Percentiles rank a stretch among this genome's conserved stretches.
These are phyloP conservation scores for Ariolimax columbianus DNA, from an alignment of 2,888 invertebrate genomes.

Conservation along the genomic window DNA sequence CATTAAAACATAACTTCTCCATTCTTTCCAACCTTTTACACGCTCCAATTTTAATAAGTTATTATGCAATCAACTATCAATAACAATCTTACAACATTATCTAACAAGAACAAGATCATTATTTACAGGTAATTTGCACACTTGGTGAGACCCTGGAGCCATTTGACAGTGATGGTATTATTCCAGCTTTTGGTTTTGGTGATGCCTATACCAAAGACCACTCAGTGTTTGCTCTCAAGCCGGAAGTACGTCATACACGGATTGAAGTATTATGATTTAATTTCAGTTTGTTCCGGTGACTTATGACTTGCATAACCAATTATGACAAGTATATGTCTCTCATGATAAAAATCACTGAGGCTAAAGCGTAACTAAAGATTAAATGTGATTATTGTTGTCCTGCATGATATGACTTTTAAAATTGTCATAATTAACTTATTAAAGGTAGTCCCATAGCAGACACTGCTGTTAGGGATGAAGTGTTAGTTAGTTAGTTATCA, in stretches of 20 bases:
- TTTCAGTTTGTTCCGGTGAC: background rate
- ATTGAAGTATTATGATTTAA: conserved; percentile 27
- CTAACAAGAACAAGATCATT: background rate
- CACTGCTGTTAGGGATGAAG: too few relatives aligned
- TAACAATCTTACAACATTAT: background rate
- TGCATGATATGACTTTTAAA: background rate
- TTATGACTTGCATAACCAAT: background rate
- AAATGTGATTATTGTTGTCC: too few relatives aligned
- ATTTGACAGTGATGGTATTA: conserved; percentile 79
- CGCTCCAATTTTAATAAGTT: too few relatives aligned
- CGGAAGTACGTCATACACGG: conserved; percentile 60
- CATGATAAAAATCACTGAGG: too few relatives aligned
- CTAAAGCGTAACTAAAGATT: too few relatives aligned
- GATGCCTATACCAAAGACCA: conserved; percentile 79
- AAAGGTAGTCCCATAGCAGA: too few relatives aligned
- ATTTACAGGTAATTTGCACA: conserved; percentile 79
- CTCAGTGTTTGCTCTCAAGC: conserved; percentile 78
- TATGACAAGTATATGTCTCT: too few relatives aligned
- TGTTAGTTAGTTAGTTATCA: too few relatives aligned
- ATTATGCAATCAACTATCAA: too few relatives aligned
- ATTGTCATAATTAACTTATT: too few relatives aligned
- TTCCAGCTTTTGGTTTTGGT: conserved; percentile 81
- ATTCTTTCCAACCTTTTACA: too few relatives aligned
- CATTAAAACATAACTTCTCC: too few relatives aligned
- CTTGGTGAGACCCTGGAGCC: conserved; percentile 80